phyloP scores from a whole-genome alignment of 2,113 vertebrate species.

The Chitala chitala region DNA sequence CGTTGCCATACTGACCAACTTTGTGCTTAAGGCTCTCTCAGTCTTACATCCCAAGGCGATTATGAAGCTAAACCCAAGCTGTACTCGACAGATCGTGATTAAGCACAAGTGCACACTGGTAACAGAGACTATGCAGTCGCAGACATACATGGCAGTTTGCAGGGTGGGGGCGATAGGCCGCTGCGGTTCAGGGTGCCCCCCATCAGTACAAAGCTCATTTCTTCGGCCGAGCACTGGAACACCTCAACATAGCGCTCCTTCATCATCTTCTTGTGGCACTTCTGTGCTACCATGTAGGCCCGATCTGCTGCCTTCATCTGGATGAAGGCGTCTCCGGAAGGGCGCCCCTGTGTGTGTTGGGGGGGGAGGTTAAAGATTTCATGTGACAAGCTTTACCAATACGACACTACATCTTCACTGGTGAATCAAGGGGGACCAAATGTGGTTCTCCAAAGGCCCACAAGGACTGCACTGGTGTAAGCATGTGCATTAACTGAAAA shows the following conservation, averaged over 20 bases:
- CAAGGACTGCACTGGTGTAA: too few species aligned
- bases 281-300: conserved; percentile 84
- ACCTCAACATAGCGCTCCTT: conserved; percentile 96
- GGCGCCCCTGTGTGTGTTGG: conserved; percentile 69
- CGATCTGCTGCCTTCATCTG: conserved; percentile 91
- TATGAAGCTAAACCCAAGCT: too few species aligned
- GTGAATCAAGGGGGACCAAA: background rate
- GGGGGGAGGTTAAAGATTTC: background rate
- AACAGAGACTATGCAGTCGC: too few species aligned
- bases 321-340: conserved; percentile 92
- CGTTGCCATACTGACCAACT: too few species aligned
- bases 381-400: background rate
- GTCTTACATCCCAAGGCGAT: too few species aligned
- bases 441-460: too few species aligned
- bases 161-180: conserved; percentile 92
- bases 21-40: too few species aligned
- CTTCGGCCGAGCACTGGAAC: conserved; percentile 94
- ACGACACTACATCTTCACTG: background rate
- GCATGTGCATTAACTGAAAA: too few species aligned
- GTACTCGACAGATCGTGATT: too few species aligned
- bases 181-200: conserved; percentile 93
- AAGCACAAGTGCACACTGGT: background rate
- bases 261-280: conserved; percentile 97
- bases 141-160: conserved; percentile 92
- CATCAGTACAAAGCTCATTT: conserved; percentile 98